phyloP scores from a whole-genome alignment of 2,888 invertebrate species.

The Netelia inedita region DNA sequence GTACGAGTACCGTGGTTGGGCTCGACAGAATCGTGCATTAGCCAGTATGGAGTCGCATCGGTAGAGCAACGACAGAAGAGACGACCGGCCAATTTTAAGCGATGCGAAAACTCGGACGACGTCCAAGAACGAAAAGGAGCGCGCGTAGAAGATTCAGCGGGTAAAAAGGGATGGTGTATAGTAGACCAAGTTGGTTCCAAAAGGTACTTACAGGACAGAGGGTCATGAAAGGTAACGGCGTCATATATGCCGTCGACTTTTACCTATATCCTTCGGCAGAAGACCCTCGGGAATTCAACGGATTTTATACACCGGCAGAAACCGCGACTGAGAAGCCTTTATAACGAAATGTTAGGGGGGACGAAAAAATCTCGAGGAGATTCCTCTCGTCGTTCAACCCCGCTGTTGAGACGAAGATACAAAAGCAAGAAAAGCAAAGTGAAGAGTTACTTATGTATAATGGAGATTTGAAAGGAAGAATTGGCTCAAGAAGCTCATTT shows the following conservation, averaged over 20 bases:
- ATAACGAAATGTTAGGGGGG: conserved; percentile 2
- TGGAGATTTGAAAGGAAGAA: background rate
- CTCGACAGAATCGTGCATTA: conserved; percentile 15
- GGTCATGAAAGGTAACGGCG: background rate
- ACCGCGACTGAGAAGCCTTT: conserved; percentile 17
- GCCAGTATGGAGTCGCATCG: background rate
- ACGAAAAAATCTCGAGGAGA: conserved; percentile 25
- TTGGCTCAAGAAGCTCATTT: conserved; percentile 11
- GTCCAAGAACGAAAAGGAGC: conserved; percentile 19
- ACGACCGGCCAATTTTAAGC: conserved; percentile 15
- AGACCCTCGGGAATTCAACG: conserved; percentile 47
- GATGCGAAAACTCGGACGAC: conserved; percentile 36
- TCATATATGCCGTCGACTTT: conserved; percentile 14
- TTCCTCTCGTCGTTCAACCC: conserved; percentile 14
- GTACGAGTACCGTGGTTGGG: background rate
- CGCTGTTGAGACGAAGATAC: background rate
- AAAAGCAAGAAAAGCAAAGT: conserved; percentile 31
- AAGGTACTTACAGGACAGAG: conserved; percentile 19
- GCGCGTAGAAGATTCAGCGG: conserved; percentile 25
- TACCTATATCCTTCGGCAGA: conserved; percentile 41
- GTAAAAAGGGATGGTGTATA: background rate
- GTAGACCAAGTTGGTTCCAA: conserved; percentile 29
- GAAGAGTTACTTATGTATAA: background rate
- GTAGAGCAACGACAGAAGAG: background rate
- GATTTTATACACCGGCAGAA: conserved; percentile 20